Percentiles rank a stretch among this genome's conserved stretches.
phyloP scores from a whole-genome alignment of 1,140 invertebrate species.

The Diorhabda elongata region DNA sequence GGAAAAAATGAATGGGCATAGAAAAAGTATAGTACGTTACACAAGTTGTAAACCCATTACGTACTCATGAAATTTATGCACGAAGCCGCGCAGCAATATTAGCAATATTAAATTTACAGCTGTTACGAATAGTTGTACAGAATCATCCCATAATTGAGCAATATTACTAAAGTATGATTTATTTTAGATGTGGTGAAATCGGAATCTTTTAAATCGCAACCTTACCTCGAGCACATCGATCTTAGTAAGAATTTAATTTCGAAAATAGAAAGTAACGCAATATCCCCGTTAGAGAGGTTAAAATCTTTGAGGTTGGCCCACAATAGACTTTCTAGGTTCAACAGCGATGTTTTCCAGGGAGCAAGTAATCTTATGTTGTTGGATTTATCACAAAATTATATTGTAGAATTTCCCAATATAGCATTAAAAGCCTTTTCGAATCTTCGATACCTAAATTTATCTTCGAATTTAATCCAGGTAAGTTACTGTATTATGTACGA shows the following conservation, averaged over 20 bases:
- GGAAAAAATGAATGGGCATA: no score
- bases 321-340: constrained; percentile 72
- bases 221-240: constrained; percentile 66
- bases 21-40: no score
- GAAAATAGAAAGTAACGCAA: constrained; percentile 68
- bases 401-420: constrained; percentile 72
- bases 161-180: not conserved
- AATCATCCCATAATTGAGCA: not conserved
- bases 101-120: no score
- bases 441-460: constrained; percentile 71
- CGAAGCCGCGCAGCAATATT: no score
- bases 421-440: constrained; percentile 65
- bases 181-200: constrained; percentile 60
- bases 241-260: constrained; percentile 71
- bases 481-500: no score
- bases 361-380: constrained; percentile 68
- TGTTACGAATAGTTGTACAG: no score
- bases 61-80: no score
- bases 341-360: constrained; percentile 77
- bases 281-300: constrained; percentile 62
- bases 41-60: no score
- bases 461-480: constrained; percentile 78
- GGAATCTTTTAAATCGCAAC: constrained; percentile 63
- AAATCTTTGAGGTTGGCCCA: constrained; percentile 66
- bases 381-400: constrained; percentile 81